Evolutionary conservation across 2,113 vertebrate genomes (phyloP).

Genomic region (Uropsilus gracilis): DNA sequence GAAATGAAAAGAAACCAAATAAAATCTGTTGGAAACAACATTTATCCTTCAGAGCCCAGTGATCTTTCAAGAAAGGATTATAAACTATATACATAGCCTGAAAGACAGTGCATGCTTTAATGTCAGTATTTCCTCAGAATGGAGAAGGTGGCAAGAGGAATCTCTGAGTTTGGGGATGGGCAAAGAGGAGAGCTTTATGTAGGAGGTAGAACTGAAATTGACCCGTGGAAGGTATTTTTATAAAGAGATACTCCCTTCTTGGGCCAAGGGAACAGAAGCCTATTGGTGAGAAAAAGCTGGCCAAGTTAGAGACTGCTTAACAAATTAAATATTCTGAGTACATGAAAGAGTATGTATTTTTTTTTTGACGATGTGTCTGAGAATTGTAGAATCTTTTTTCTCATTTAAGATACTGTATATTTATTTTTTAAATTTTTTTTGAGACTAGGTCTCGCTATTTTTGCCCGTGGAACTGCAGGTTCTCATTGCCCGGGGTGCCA

Average conservation of each 20-base stretch:
- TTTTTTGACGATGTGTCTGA: conserved; percentile 36
- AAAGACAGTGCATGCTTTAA: not conserved
- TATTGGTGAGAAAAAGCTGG: not conserved
- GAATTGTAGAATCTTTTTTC: not conserved
- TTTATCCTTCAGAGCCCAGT: not conserved
- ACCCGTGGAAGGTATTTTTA: not conserved
- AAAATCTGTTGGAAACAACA: not conserved
- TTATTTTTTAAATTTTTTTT: too few species aligned
- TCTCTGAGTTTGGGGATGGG: not conserved
- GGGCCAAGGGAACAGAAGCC: not conserved
- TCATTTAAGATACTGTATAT: conserved; percentile 28
- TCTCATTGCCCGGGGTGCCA: too few species aligned
- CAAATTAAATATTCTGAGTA: not conserved
- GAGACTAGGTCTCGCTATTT: too few species aligned
- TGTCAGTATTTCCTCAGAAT: not conserved
- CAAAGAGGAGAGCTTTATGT: not conserved
- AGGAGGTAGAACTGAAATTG: not conserved
- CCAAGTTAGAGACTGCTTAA: conserved; percentile 11
- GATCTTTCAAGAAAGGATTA: not conserved
- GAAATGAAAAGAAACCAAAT: conserved; percentile 38
- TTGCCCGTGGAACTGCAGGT: too few species aligned
- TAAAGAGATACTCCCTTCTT: too few species aligned
- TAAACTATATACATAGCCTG: not conserved
- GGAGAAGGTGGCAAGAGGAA: not conserved
- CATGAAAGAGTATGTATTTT: conserved; percentile 35